Base-by-base conservation (phyloP, 2,888 invertebrate species). In the Acrocera orbiculus region DNA sequence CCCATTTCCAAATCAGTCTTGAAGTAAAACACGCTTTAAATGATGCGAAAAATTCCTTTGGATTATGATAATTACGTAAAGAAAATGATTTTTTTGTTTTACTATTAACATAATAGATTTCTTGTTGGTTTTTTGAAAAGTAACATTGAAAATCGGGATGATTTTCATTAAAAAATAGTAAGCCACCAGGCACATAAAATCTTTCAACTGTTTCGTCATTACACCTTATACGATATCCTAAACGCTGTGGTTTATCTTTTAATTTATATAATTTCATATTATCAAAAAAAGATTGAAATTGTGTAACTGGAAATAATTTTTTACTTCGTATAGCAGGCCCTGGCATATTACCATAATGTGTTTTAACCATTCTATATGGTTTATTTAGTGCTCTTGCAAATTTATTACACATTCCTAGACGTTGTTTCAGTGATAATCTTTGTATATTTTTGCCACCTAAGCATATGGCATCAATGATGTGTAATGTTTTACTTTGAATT, bases 391-490 rank as follows among this genome's bases (percentile, higher is more conserved):
- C 54, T 11, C 44, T 42, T 0, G 56, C 56, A 34, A 51, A 61
- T 38, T 56, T 60, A 31, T 49, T 46, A 30, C 61, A 61, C 47
- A 58, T 47, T 35, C 45, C 44, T 1, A 53, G 39, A 1, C 61
- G 52, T 42, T 79, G 73, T 23, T 62, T 62, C 35, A 81, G 68
- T 13, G 63, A 52, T 9, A 56, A 45, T 17, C 64, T 51, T 1
- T 68, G 66, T n/a, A 86, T 66, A 47, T 79, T 72, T 16, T 67
- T 65, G 3, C 76, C 77, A 25, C 79, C 85, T 16, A 87, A 62
- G 41, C 71, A 62, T 34, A 70, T 59, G 49, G 67, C 64, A 69
- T 93, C 92, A 32, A 92, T 72, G 10, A 90, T 69, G 44, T 76
- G 92, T 19, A 93, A 52, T 0, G 69, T 63, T 2, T 52, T 58